A percentile compares a stretch with the other conserved stretches of the same genome.
Evolutionary conservation across 1,140 invertebrate species (phyloP).

Genomic region (Chrysopa pallens): DNA sequence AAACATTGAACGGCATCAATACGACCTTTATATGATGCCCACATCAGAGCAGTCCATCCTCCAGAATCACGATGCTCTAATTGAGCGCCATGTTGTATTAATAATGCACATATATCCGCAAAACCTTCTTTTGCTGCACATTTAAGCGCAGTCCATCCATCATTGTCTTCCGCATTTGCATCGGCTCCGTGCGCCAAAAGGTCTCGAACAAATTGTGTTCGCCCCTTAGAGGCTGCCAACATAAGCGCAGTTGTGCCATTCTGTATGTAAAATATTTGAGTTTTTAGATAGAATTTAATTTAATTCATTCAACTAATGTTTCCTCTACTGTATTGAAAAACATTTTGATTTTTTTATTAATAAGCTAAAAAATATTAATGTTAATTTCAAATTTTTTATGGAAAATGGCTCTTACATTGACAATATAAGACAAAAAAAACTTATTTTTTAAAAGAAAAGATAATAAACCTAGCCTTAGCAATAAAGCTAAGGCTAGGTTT

Average conservation of each 20-base stretch:
- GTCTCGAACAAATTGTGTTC: slow-evolving; percentile 61
- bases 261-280: slow-evolving; percentile 25
- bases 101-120: slow-evolving; percentile 57
- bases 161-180: slow-evolving; percentile 76
- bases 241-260: slow-evolving; percentile 85
- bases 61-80: slow-evolving; percentile 90
- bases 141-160: slow-evolving; percentile 83
- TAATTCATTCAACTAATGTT: not conserved
- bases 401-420: too few species aligned
- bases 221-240: slow-evolving; percentile 65
- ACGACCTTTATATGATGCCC: slow-evolving; percentile 89
- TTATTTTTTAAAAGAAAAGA: too few species aligned
- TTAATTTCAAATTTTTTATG: not conserved
- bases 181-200: slow-evolving; percentile 75
- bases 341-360: not conserved
- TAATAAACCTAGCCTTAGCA: too few species aligned
- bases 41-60: slow-evolving; percentile 94
- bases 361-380: not conserved
- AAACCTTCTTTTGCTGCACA: slow-evolving; percentile 84
- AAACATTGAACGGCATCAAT: slow-evolving; percentile 60
- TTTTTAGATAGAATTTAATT: not conserved
- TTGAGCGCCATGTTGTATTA: slow-evolving; percentile 72
- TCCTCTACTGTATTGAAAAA: not conserved
- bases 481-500: too few species aligned
- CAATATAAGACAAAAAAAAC: too few species aligned